A percentile compares a stretch with the other conserved stretches of the same genome.
Evolutionary conservation across 1,140 invertebrate genomes (phyloP).

Genomic region (Ooceraea biroi): DNA sequence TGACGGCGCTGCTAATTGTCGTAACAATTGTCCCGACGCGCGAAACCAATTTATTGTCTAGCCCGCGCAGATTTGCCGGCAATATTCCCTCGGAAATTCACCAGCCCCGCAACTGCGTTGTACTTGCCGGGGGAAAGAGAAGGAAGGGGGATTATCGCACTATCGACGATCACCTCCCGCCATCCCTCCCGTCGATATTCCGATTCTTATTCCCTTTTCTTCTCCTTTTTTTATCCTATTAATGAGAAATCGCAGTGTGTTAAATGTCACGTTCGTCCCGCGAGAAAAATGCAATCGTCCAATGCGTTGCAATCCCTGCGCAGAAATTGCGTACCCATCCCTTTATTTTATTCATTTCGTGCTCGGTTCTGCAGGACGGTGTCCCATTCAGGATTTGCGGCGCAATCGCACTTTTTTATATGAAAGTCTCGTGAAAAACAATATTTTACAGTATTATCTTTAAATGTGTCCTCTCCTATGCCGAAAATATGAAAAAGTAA

Average conservation of each 20-base stretch:
- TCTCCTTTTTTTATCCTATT: constrained; percentile 21
- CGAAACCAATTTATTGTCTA: constrained; percentile 75
- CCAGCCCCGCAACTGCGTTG: not conserved
- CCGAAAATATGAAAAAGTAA: not conserved
- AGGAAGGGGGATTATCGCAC: constrained; percentile 50
- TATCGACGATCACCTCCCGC: constrained; percentile 14
- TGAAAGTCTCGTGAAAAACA: too few species aligned
- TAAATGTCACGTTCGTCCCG: constrained; percentile 36
- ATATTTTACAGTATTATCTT: too few species aligned
- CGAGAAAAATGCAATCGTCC: constrained; percentile 8
- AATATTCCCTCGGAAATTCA: constrained; percentile 62
- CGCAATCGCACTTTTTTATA: not conserved
- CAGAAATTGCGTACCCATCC: not conserved
- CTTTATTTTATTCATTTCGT: constrained; percentile 12
- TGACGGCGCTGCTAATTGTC: constrained; percentile 72
- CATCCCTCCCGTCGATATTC: not conserved
- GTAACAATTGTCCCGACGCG: constrained; percentile 66
- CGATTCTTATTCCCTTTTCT: constrained; percentile 53
- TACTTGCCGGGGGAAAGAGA: not conserved
- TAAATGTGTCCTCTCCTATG: not conserved
- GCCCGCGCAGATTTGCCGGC: constrained; percentile 40
- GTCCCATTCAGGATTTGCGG: not conserved
- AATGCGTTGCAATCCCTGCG: not conserved
- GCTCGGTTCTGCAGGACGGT: not conserved
- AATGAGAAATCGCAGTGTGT: constrained; percentile 52